phyloP scores from a whole-genome alignment of 2,797 vertebrate species.

The Hypotaenidia philippensis region DNA sequence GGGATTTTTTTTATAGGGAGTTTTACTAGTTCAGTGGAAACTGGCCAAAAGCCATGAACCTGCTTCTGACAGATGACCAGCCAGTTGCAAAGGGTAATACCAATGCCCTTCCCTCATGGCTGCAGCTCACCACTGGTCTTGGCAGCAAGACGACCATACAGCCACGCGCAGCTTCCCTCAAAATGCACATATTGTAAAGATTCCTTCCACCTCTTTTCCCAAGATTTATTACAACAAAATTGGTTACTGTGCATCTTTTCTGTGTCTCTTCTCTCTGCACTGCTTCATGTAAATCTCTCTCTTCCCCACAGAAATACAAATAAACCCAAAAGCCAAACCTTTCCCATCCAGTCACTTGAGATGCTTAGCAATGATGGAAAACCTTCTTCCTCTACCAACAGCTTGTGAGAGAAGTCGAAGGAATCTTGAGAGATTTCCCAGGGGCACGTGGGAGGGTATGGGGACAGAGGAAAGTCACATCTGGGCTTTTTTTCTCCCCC shows the following conservation, averaged over 20 bases:
- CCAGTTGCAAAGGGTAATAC: constrained; percentile 59
- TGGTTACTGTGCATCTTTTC: not conserved
- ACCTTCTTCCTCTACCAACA: not conserved
- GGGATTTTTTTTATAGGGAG: constrained; percentile 3
- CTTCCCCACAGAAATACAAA: not conserved
- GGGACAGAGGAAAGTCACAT: not conserved
- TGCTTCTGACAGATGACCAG: constrained; percentile 59
- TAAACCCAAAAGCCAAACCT: rapidly evolving
- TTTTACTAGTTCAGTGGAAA: constrained; percentile 66
- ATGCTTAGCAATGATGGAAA: not conserved
- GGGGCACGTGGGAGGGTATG: not conserved
- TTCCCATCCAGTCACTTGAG: not conserved
- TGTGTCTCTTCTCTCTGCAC: not conserved
- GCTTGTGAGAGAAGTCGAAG: not conserved
- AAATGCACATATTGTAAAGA: not conserved
- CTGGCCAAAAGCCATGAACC: constrained; percentile 62
- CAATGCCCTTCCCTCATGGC: not conserved
- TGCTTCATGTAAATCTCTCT: not conserved
- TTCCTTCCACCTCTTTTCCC: not conserved
- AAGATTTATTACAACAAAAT: not conserved
- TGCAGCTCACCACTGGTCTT: not conserved
- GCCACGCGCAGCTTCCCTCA: not conserved
- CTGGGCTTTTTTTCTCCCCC: not conserved
- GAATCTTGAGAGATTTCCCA: not conserved
- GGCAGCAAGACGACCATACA: not conserved